Conservation (phyloP, 2,797 vertebrate species). For the Halcyon smyrnensis region DNA sequence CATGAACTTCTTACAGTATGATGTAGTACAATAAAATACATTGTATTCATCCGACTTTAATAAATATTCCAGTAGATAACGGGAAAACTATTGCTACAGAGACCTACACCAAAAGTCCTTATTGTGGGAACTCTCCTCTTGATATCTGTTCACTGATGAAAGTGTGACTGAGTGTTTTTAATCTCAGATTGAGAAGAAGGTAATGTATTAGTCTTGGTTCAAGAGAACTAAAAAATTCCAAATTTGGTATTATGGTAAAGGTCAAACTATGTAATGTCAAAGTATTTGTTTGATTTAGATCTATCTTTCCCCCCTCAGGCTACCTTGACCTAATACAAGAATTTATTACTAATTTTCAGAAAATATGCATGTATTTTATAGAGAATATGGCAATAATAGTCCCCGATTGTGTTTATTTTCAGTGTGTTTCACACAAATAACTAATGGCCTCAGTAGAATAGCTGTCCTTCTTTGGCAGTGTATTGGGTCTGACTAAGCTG, state of each 20-base stretch:
- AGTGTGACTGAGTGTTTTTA: background rate
- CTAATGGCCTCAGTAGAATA: background rate
- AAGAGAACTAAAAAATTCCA: rapidly evolving
- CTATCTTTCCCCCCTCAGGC: background rate
- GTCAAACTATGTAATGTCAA: background rate
- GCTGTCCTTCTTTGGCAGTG: background rate
- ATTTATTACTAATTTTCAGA: background rate
- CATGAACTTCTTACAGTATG: background rate
- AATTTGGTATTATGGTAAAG: background rate
- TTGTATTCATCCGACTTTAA: background rate
- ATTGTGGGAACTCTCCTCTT: background rate
- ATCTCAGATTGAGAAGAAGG: background rate
- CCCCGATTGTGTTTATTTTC: background rate
- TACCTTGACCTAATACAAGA: background rate
- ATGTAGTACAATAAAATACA: background rate
- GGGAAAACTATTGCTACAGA: background rate
- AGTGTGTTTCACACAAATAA: background rate
- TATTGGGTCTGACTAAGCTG: too few species aligned
- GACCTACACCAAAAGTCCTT: background rate
- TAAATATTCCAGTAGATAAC: background rate
- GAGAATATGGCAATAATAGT: background rate
- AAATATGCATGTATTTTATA: background rate
- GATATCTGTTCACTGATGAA: background rate
- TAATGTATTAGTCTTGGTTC: background rate
- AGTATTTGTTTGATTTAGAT: background rate